These are phyloP conservation scores for Leptinotarsa tumamoca DNA, from an alignment of 2,888 invertebrate genomes.

Conservation along the genomic window DNA sequence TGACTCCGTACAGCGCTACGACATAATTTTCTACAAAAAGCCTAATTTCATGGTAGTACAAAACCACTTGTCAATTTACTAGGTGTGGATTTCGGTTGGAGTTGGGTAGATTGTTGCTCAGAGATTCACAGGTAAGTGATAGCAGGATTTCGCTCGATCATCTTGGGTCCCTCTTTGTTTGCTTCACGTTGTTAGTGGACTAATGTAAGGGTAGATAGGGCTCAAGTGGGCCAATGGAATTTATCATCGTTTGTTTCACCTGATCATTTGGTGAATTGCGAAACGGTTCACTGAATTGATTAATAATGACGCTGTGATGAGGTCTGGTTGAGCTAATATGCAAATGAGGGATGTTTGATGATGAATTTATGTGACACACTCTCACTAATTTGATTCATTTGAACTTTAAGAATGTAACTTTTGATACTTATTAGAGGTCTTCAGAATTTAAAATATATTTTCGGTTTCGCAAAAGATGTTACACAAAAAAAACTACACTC, in stretches of 20 bases:
- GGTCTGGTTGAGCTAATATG: background rate
- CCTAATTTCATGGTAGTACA: slow-evolving; percentile 1
- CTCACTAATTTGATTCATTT: background rate
- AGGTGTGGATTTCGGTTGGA: slow-evolving; percentile 58
- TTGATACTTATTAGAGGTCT: too few species aligned
- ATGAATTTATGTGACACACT: background rate
- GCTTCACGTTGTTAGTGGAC: slow-evolving; percentile 9
- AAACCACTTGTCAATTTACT: slow-evolving; percentile 59
- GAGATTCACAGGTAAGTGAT: slow-evolving; percentile 52
- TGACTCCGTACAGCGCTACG: background rate
- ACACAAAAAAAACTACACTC: too few species aligned
- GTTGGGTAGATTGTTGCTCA: slow-evolving; percentile 55
- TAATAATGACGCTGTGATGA: background rate
- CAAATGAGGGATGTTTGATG: background rate
- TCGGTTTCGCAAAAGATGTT: too few species aligned
- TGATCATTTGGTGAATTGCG: slow-evolving; percentile 15
- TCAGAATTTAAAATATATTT: too few species aligned
- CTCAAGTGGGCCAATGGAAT: slow-evolving; percentile 1
- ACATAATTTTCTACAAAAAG: background rate
- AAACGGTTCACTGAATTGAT: background rate
- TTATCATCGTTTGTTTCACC: slow-evolving; percentile 17
- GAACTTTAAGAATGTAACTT: background rate
- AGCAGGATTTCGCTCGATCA: slow-evolving; percentile 29
- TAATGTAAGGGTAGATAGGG: slow-evolving; percentile 4
- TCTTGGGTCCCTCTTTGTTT: slow-evolving; percentile 12